Conservation (phyloP, 2,888 invertebrate species). For the Phyllotreta striolata region DNA sequence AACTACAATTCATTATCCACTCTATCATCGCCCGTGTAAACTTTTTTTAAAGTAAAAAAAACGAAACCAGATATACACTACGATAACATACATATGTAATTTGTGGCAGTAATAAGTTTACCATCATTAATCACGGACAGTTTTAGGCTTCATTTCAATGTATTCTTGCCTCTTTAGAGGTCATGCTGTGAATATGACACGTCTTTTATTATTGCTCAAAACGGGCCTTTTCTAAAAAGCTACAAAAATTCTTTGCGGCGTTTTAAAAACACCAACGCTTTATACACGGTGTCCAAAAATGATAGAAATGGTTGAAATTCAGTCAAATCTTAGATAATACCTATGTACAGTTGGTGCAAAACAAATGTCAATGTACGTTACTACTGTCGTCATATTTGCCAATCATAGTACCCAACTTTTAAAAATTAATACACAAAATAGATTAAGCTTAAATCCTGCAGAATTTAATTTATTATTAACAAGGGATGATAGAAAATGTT, state of each 20-base stretch:
- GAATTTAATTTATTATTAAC: too few species aligned
- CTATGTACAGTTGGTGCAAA: too few species aligned
- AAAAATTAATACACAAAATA: too few species aligned
- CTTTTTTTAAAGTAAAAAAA: slow-evolving; percentile 36
- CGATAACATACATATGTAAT: slow-evolving; percentile 48
- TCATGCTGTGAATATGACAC: slow-evolving; percentile 43
- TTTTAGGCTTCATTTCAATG: slow-evolving; percentile 54
- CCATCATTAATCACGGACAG: slow-evolving; percentile 55
- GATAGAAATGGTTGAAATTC: too few species aligned
- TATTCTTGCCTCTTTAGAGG: slow-evolving; percentile 46
- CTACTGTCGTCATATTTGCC: too few species aligned
- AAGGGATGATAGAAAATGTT: too few species aligned
- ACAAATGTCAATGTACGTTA: too few species aligned
- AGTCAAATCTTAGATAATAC: too few species aligned
- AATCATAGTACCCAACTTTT: too few species aligned
- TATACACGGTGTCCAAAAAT: too few species aligned
- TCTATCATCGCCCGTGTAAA: slow-evolving; percentile 43
- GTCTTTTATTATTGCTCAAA: slow-evolving; percentile 17
- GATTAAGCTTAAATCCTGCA: too few species aligned
- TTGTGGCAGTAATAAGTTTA: slow-evolving; percentile 49
- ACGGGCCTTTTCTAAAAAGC: slow-evolving; percentile 22
- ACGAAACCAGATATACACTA: slow-evolving; percentile 43
- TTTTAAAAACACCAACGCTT: too few species aligned
- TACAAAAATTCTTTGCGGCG: not conserved
- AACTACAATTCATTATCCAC: slow-evolving; percentile 41